phyloP scores from a whole-genome alignment of 2,888 invertebrate species.

The Scaptomyza parva region DNA sequence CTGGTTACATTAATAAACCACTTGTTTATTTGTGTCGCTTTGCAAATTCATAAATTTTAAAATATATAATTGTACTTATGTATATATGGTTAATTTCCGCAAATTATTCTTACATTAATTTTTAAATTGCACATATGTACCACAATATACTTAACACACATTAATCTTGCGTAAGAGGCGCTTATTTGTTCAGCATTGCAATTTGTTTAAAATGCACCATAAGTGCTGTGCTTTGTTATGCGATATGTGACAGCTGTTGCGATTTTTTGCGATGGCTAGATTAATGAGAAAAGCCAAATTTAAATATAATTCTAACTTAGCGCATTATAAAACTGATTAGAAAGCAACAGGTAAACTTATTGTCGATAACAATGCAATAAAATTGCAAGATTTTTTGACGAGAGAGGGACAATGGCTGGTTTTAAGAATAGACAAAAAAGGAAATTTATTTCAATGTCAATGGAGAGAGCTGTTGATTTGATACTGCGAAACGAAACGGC shows the following conservation, averaged over 20 bases:
- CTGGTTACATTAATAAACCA: slow-evolving; percentile 25
- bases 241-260: slow-evolving; percentile 45
- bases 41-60: slow-evolving; percentile 27
- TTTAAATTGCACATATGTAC: too few species aligned
- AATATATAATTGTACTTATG: neutral
- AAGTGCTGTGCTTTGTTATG: slow-evolving; percentile 25
- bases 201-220: slow-evolving; percentile 32
- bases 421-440: slow-evolving; percentile 41
- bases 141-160: too few species aligned
- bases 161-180: slow-evolving; percentile 53
- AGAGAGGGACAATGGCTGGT: slow-evolving; percentile 15
- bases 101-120: slow-evolving; percentile 6
- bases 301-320: slow-evolving; percentile 18
- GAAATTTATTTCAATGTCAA: slow-evolving; percentile 45
- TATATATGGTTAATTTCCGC: neutral
- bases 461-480: slow-evolving; percentile 32
- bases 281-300: slow-evolving; percentile 39
- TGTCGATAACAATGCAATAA: slow-evolving; percentile 35
- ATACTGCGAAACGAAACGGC: slow-evolving; percentile 47
- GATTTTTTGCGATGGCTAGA: slow-evolving; percentile 15
- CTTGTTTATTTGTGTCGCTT: slow-evolving; percentile 23
- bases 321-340: slow-evolving; percentile 26
- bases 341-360: slow-evolving; percentile 51
- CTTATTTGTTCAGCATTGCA: slow-evolving; percentile 33
- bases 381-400: neutral